Evolutionary conservation across 2,113 vertebrate genomes (phyloP).

Genomic region (Ovis canadensis): DNA sequence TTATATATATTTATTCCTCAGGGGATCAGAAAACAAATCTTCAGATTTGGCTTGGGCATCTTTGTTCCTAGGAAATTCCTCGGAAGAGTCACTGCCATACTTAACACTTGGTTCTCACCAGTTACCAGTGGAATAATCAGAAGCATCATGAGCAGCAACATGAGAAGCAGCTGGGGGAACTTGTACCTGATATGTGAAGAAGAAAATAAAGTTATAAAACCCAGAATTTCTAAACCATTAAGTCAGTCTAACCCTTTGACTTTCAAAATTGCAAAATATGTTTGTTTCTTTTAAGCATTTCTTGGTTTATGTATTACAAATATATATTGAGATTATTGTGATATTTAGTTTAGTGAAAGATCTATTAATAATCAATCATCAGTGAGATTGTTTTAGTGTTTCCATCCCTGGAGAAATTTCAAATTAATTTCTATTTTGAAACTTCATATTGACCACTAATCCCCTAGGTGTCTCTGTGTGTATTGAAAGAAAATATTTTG

Average conservation of each 20-base stretch:
- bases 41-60: neutral
- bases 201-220: neutral
- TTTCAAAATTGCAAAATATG: neutral
- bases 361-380: neutral
- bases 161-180: neutral
- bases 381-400: conserved; percentile 14
- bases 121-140: neutral
- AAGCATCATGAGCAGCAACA: neutral
- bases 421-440: conserved; percentile 1
- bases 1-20: neutral
- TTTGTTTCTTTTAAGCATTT: neutral
- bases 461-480: neutral
- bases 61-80: neutral
- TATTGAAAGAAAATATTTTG: neutral
- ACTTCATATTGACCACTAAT: neutral
- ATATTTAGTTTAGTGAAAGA: neutral
- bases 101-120: neutral
- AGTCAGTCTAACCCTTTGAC: neutral
- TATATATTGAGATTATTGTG: neutral
- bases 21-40: neutral
- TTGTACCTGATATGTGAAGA: neutral
- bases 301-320: neutral
- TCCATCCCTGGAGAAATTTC: neutral
- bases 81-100: neutral
- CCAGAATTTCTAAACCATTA: neutral